phyloP scores from a whole-genome alignment of 2,113 vertebrate genomes.

The Heptranchias perlo region DNA sequence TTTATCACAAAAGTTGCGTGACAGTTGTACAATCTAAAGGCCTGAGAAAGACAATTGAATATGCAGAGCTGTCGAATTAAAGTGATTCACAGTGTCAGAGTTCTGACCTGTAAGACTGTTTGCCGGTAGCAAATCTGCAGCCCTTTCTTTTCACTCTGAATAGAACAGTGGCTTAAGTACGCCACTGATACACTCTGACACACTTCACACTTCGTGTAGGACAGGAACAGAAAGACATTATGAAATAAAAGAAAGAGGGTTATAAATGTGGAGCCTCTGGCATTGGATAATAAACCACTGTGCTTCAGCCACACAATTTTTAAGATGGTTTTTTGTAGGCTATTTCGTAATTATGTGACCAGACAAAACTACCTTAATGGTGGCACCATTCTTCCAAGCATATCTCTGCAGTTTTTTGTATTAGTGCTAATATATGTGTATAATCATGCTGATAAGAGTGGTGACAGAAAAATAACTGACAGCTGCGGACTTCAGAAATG shows the following conservation, averaged over 20 bases:
- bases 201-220: slow-evolving; percentile 42
- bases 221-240: slow-evolving; percentile 41
- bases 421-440: slow-evolving; percentile 47
- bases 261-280: slow-evolving; percentile 44
- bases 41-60: slow-evolving; percentile 35
- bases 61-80: slow-evolving; percentile 43
- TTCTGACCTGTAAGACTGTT: slow-evolving; percentile 40
- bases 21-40: not conserved
- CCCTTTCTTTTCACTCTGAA: slow-evolving; percentile 43
- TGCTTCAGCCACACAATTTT: slow-evolving; percentile 44
- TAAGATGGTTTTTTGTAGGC: slow-evolving; percentile 48
- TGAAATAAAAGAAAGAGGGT: slow-evolving; percentile 41
- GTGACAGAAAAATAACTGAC: slow-evolving; percentile 55
- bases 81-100: slow-evolving; percentile 39
- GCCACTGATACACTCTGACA: slow-evolving; percentile 42
- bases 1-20: slow-evolving; percentile 10
- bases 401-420: slow-evolving; percentile 41
- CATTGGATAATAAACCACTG: slow-evolving; percentile 43
- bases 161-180: slow-evolving; percentile 46
- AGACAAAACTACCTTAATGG: slow-evolving; percentile 41
- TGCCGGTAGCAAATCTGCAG: slow-evolving; percentile 38
- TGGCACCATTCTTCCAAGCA: slow-evolving; percentile 37
- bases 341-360: slow-evolving; percentile 48
- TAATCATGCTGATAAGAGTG: slow-evolving; percentile 49
- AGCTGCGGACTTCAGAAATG: slow-evolving; percentile 48